Base-by-base conservation (phyloP, 2,113 vertebrate genomes). In the Haemorhous mexicanus region DNA sequence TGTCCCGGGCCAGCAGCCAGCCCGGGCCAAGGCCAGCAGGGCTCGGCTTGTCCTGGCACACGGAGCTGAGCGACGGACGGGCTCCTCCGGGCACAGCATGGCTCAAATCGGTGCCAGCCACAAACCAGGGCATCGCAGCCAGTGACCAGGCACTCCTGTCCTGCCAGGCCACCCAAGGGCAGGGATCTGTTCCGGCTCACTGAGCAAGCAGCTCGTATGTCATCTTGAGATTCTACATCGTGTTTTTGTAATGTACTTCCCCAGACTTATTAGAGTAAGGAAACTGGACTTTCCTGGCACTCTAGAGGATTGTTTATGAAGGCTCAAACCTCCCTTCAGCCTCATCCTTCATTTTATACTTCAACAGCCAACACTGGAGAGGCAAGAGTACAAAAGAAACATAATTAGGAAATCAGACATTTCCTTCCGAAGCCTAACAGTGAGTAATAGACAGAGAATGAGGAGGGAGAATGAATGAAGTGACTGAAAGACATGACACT, bases 281-380 rank as follows among this genome's bases (percentile, higher is more conserved):
- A 97, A 95, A 96, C 79, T 94, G 93, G 88, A 95, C 94, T 96
- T 96, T 66, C 93, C 96, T 94, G 92, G 88, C 85, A 92, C 90
- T 97, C 94, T 97, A 96, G 92, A 96, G 88, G 94, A 96, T 89
- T 95, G 94, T 93, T 96, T 96, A 96, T 97, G 94, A 96, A 96
- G 90, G 88, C 90, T 96, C 85, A 96, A 95, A 93, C 83, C 90
- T 95, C 77, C 96, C 95, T 96, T 90, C 95, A 95, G 86, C 94
- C 95, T 97, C 96, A 94, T 96, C 90, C 93, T 95, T 97, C 93
- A 94, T 94, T 86, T 83, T 96, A 96, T 87, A 96, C 86, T 96
- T 93, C 92, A 96, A 94, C 93, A 96, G 96, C 93, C 85, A 97
- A 94, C 93, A 95, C 89, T 94, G 79, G 94, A 94, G 93, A 92